Conservation (phyloP, 2,888 invertebrate genomes). For the Lepidocyrtinus sp. region DNA sequence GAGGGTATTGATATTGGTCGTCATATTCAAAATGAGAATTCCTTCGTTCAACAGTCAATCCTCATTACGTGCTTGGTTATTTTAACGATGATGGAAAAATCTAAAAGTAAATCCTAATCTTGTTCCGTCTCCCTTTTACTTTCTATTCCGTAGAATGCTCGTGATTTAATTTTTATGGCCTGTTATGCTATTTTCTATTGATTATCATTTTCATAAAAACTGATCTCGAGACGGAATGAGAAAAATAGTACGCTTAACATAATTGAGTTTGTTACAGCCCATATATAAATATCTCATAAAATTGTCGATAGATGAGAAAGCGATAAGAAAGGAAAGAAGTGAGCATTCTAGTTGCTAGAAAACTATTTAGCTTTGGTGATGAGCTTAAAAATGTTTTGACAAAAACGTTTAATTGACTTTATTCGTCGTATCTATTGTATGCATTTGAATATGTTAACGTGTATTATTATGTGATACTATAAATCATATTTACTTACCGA, state of each 20-base stretch:
- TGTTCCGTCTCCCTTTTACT: constrained; percentile 34
- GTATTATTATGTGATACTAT: too few relatives aligned
- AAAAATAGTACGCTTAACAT: constrained; percentile 1
- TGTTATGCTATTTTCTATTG: constrained; percentile 46
- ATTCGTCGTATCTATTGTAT: too few relatives aligned
- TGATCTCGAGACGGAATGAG: constrained; percentile 1
- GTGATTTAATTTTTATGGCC: constrained; percentile 42
- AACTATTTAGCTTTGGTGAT: too few relatives aligned
- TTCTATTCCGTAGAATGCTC: constrained; percentile 35
- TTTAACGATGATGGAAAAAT: not conserved
- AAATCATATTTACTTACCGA: too few relatives aligned
- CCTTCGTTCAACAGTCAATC: not conserved
- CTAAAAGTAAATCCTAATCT: not conserved
- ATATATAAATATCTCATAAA: constrained; percentile 19
- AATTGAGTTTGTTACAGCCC: constrained; percentile 33
- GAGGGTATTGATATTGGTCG: not conserved
- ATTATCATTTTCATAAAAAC: constrained; percentile 21
- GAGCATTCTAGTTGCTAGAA: too few relatives aligned
- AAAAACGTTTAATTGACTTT: too few relatives aligned
- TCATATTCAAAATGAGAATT: not conserved
- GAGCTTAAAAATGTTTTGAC: too few relatives aligned
- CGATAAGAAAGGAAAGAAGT: too few relatives aligned
- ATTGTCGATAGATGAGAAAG: constrained; percentile 8
- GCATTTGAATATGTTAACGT: too few relatives aligned
- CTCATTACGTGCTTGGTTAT: constrained; percentile 10